Percentiles rank a stretch among this genome's conserved stretches.
Conservation (phyloP, 2,797 vertebrate species). For the Cichlasoma orientale region DNA sequence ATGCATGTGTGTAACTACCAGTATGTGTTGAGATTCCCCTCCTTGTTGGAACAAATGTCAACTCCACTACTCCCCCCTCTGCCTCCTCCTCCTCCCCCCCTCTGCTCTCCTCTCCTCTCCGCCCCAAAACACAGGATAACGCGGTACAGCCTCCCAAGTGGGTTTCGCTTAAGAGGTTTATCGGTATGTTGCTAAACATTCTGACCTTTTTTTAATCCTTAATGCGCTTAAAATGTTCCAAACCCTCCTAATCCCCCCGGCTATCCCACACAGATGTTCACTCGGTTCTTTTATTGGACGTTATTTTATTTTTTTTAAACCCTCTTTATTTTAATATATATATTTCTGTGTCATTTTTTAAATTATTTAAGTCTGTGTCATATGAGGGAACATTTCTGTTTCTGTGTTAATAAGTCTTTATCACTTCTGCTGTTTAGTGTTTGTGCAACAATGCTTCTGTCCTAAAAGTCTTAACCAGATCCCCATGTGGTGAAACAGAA, state of each 20-base stretch:
- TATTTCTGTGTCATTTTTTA: conserved; percentile 34
- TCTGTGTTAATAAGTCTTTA: conserved; percentile 40
- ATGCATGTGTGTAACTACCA: conserved; percentile 42
- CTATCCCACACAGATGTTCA: conserved; percentile 84
- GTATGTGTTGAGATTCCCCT: conserved; percentile 58
- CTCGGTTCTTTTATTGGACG: conserved; percentile 81
- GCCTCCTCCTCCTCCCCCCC: conserved; percentile 33
- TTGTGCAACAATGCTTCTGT: conserved; percentile 18
- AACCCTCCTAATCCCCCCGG: conserved; percentile 82
- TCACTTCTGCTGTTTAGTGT: conserved; percentile 14
- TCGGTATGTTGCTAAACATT: conserved; percentile 87
- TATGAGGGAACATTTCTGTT: conserved; percentile 56
- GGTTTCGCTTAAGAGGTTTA: conserved; percentile 85
- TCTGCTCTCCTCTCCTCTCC: conserved; percentile 63
- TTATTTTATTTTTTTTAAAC: conserved; percentile 69
- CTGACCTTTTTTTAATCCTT: conserved; percentile 88
- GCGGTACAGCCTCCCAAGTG: conserved; percentile 72
- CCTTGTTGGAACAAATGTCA: conserved; percentile 79
- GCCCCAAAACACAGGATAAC: conserved; percentile 80
- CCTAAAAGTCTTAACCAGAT: conserved; percentile 31
- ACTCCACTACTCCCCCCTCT: conserved; percentile 57
- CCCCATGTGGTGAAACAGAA: conserved; percentile 28
- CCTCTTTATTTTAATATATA: conserved; percentile 52
- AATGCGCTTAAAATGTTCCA: conserved; percentile 88
- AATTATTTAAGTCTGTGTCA: conserved; percentile 61